Evolutionary conservation across 2,113 vertebrate genomes (phyloP).

Genomic region (Ellobius talpinus): DNA sequence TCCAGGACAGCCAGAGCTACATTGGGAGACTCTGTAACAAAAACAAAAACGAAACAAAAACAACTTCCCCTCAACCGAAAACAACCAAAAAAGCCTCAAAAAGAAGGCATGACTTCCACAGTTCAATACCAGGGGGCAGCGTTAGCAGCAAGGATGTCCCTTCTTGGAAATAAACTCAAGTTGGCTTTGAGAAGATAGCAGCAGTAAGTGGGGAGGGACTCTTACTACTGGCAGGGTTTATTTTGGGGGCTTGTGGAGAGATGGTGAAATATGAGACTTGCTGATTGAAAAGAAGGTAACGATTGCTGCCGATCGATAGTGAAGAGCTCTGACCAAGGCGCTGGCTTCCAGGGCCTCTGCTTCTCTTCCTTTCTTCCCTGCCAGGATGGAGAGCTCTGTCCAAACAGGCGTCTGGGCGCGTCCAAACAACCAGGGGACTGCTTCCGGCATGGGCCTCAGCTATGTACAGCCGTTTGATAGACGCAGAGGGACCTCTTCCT

Average conservation of each 20-base stretch:
- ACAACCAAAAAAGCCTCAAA: not conserved
- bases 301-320: constrained; percentile 83
- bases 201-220: not conserved
- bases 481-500: constrained; percentile 1
- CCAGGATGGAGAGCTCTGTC: constrained; percentile 75
- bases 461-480: constrained; percentile 61
- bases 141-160: constrained; percentile 23
- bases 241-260: constrained; percentile 80
- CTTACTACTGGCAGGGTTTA: constrained; percentile 75
- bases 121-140: constrained; percentile 38
- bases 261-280: constrained; percentile 78
- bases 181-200: not conserved
- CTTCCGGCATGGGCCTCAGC: not conserved
- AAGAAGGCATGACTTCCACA: not conserved
- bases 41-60: not conserved
- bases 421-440: not conserved
- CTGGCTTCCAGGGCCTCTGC: constrained; percentile 81
- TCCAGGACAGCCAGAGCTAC: not conserved
- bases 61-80: not conserved
- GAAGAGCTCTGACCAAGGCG: constrained; percentile 82
- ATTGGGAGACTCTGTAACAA: not conserved
- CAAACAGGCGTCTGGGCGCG: constrained; percentile 71
- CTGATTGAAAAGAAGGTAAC: constrained; percentile 83
- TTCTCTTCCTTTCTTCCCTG: constrained; percentile 69
- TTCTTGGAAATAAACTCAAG: constrained; percentile 25